Evolutionary conservation across 2,888 invertebrate species (phyloP), one percentile per base, ranked within the genome.

Genomic region (Drosophila prolongata): DNA sequence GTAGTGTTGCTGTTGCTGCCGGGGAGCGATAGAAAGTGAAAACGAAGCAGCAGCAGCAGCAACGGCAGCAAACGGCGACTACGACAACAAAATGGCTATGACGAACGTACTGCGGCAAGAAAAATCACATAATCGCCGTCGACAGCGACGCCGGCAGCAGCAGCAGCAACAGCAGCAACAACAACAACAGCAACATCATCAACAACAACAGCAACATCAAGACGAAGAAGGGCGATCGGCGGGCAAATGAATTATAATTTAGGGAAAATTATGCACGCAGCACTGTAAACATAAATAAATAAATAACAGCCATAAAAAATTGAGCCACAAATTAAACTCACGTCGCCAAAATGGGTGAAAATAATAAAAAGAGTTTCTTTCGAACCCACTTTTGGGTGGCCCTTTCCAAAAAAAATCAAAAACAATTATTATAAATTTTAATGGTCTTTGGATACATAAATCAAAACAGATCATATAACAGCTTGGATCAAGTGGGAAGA

Each of bases 81-180:
- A 86, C 83, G 86, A 86, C 83, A 83, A 83, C 85, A 87, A 87
- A 84, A 83, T 87, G 79, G 78, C 82, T 85, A 79, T 80, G 85
- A 81, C 86, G 80, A 85, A 80, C 80, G 68, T 57, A 64, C 62
- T 24, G 64, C 69, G 71, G 77, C 72, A 80, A 84, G 85, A 84
- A 84, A 85, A 87, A 84, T 84, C 83, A 84, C 84, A 84, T 87
- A 87, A 85, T 83, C 84, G 79, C 59, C 52, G 69, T 60, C 65
- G 49, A 44, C 58, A 65, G 69, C 77, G 75, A 50, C 77, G 66
- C 37, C 61, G 50, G 11, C 66, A 47, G 34, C 66, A 46, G 11
- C 70, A 34, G n/a, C 50, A 59, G 11, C 75, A 16, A 1, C n/a
- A n/a, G 16, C 16, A 52, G 14, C 61, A 50, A 6, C 62, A 42